A percentile compares a stretch with the other conserved stretches of the same genome.
These are phyloP conservation scores for Mycalesis mineus DNA, from an alignment of 2,888 invertebrate species.

Conservation along the genomic window DNA sequence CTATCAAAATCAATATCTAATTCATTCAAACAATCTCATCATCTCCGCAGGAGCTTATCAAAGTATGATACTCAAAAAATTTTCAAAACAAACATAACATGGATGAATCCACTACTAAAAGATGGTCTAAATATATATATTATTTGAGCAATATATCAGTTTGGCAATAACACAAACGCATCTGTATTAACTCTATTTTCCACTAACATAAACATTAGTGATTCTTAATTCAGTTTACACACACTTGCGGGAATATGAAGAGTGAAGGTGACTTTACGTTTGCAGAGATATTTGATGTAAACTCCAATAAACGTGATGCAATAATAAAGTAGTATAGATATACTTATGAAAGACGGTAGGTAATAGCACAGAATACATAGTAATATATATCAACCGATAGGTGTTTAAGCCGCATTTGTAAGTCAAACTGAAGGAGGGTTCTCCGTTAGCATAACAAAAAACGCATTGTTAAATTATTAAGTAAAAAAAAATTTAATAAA, in stretches of 20 bases:
- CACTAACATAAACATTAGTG: slow-evolving; percentile 59
- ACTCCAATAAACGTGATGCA: neutral
- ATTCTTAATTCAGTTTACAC: slow-evolving; percentile 43
- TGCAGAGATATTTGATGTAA: slow-evolving; percentile 7
- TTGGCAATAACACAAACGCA: slow-evolving; percentile 55
- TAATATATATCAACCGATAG: no score
- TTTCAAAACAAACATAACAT: no score
- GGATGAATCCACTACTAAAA: neutral
- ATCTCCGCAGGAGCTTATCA: no score
- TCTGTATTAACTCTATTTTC: slow-evolving; percentile 49
- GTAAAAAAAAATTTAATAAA: no score
- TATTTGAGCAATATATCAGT: slow-evolving; percentile 13
- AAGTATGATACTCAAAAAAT: no score
- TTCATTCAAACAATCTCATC: no score
- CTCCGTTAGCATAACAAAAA: no score
- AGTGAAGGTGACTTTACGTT: slow-evolving; percentile 22
- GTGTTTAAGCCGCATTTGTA: no score
- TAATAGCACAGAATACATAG: no score
- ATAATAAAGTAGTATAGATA: neutral
- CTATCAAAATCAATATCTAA: no score
- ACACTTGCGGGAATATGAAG: slow-evolving; percentile 41
- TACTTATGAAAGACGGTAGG: neutral
- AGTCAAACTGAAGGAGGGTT: no score
- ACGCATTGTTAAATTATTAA: no score
- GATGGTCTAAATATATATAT: neutral